Percentiles rank a stretch among this genome's conserved stretches.
These are phyloP conservation scores for Odontocerum albicorne DNA, from an alignment of 2,888 invertebrate species.

Conservation along the genomic window DNA sequence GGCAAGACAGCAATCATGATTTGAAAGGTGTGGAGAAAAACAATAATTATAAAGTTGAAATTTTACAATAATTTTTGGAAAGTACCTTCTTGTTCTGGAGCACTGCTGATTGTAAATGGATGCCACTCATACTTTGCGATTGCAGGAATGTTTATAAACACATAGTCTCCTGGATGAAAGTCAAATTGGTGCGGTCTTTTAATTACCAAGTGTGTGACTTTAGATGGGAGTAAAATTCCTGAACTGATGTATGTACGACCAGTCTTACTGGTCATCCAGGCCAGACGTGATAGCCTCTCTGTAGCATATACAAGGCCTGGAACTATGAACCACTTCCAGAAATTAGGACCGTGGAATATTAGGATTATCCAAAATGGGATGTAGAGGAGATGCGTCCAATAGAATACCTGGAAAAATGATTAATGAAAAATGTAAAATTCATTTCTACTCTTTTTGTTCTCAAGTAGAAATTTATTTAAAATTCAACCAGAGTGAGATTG, in stretches of 20 bases:
- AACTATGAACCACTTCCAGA: slow-evolving; percentile 92
- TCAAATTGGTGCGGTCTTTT: slow-evolving; percentile 83
- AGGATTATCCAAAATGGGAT: slow-evolving; percentile 84
- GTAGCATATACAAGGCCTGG: slow-evolving; percentile 79
- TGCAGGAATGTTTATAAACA: slow-evolving; percentile 89
- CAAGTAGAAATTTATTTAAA: too few species aligned
- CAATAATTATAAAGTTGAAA: too few species aligned
- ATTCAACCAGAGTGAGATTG: too few species aligned
- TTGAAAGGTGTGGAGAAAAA: too few species aligned
- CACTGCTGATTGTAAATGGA: slow-evolving; percentile 95
- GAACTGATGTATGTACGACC: slow-evolving; percentile 90
- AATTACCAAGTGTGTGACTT: slow-evolving; percentile 89
- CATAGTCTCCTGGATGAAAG: slow-evolving; percentile 91
- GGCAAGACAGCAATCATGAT: too few species aligned
- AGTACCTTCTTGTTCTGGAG: slow-evolving; percentile 91
- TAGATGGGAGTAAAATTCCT: slow-evolving; percentile 83
- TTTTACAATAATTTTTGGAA: too few species aligned
- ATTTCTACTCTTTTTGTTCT: too few species aligned
- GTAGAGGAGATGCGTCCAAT: slow-evolving; percentile 91
- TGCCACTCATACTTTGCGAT: slow-evolving; percentile 96
- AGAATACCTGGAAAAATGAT: slow-evolving; percentile 76
- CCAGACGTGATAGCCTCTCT: slow-evolving; percentile 69
- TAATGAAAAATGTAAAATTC: too few species aligned
- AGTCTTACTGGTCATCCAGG: slow-evolving; percentile 48
- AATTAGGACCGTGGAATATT: slow-evolving; percentile 87